Conservation (phyloP, 2,113 vertebrate genomes). For the Aleadryas rufinucha region DNA sequence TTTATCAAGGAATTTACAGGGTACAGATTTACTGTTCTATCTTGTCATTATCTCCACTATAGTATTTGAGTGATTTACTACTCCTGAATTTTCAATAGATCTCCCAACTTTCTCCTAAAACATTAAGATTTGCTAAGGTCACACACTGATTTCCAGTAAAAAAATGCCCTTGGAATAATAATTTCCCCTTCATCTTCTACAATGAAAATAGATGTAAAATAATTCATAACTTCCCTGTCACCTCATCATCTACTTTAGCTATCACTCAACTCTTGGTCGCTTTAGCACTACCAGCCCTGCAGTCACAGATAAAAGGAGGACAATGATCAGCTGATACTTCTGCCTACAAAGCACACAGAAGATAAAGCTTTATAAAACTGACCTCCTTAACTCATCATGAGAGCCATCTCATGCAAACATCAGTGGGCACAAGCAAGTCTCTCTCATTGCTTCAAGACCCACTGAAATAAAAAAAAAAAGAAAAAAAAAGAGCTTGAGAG, state of each 20-base stretch:
- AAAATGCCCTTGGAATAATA: conserved; percentile 47
- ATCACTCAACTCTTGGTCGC: neutral
- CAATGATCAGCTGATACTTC: conserved; percentile 20
- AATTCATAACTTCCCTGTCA: conserved; percentile 30
- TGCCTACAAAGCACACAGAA: neutral
- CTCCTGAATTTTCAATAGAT: neutral
- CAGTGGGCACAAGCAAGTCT: neutral
- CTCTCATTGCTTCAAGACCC: neutral
- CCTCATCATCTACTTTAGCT: neutral
- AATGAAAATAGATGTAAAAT: conserved; percentile 50
- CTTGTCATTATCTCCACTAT: neutral
- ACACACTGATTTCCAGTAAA: conserved; percentile 22
- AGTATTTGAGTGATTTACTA: neutral
- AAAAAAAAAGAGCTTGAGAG: neutral
- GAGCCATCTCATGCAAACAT: neutral
- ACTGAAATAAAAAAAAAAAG: neutral
- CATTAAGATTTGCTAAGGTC: conserved; percentile 27
- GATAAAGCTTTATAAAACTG: neutral
- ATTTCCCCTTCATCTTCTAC: conserved; percentile 27
- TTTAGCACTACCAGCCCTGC: neutral
- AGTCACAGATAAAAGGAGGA: conserved; percentile 5
- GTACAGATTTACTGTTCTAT: neutral
- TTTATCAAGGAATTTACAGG: neutral
- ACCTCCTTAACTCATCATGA: neutral
- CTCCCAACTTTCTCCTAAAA: conserved; percentile 23